Percentiles rank a stretch among this genome's conserved stretches.
Evolutionary conservation across 2,797 vertebrate species (phyloP).

Genomic region (Apodemus agrarius): DNA sequence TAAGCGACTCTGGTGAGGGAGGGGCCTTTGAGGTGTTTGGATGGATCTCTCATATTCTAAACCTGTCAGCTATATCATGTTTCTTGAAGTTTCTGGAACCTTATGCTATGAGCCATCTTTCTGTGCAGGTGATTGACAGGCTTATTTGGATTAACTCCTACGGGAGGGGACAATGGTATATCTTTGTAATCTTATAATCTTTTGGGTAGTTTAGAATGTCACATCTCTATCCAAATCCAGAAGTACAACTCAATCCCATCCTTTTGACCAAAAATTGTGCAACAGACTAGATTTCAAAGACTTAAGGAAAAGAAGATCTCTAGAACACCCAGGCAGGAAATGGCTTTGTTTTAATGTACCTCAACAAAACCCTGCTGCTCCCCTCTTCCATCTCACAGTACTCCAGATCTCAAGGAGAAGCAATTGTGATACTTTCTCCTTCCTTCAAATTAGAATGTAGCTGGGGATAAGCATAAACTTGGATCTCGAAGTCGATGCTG

Average conservation of each 20-base stretch:
- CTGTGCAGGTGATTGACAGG: not conserved
- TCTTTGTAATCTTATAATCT: slow-evolving; percentile 33
- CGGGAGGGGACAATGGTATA: not conserved
- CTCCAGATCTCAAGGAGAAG: not conserved
- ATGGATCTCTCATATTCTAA: not conserved
- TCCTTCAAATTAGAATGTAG: not conserved
- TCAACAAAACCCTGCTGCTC: not conserved
- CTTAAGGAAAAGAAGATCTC: not conserved
- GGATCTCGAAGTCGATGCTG: not conserved
- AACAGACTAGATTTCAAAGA: not conserved
- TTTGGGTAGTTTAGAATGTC: slow-evolving; percentile 30
- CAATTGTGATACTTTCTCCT: not conserved
- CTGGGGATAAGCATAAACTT: not conserved
- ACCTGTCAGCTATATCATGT: not conserved
- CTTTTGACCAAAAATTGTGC: not conserved
- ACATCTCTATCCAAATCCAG: not conserved
- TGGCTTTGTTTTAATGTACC: not conserved
- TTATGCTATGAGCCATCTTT: not conserved
- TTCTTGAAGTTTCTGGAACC: not conserved
- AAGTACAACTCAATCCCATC: not conserved
- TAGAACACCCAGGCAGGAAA: not conserved
- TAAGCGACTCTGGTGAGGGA: not conserved
- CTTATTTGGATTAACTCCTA: slow-evolving; percentile 22
- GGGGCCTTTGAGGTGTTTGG: not conserved
- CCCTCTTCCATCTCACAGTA: not conserved